Evolutionary conservation across 2,797 vertebrate species (phyloP).

Genomic region (Phalanger gymnotis): DNA sequence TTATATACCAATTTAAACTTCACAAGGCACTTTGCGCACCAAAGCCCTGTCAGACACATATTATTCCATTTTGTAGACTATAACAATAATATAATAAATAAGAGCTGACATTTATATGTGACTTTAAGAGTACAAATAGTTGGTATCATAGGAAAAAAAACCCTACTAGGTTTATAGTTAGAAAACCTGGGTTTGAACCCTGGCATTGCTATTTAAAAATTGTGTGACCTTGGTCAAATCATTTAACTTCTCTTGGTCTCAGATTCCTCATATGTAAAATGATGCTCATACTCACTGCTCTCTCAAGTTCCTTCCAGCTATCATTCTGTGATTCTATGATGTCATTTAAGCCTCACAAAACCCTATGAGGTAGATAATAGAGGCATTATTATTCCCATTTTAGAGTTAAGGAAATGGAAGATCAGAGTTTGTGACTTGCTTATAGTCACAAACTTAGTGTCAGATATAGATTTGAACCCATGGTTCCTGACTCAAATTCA

Average conservation of each 20-base stretch:
- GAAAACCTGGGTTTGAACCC: background rate
- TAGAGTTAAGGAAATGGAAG: background rate
- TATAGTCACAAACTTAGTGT: background rate
- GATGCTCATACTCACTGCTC: background rate
- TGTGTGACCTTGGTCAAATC: background rate
- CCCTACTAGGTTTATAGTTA: background rate
- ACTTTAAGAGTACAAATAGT: background rate
- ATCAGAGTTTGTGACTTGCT: background rate
- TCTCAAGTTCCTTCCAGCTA: background rate
- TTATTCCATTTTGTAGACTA: background rate
- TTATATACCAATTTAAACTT: background rate
- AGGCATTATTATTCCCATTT: background rate
- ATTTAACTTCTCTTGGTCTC: background rate
- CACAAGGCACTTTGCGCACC: background rate
- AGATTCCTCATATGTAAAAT: background rate
- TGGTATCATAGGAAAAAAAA: background rate
- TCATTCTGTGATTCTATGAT: background rate
- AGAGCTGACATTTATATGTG: background rate
- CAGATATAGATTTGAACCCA: background rate
- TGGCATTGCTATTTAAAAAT: background rate
- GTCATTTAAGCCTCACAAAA: background rate
- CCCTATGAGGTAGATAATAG: background rate
- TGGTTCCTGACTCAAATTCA: background rate
- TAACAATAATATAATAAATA: background rate
- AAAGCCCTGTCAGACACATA: background rate